Evolutionary conservation across 2,888 invertebrate genomes (phyloP).

Genomic region (Boloria selene): DNA sequence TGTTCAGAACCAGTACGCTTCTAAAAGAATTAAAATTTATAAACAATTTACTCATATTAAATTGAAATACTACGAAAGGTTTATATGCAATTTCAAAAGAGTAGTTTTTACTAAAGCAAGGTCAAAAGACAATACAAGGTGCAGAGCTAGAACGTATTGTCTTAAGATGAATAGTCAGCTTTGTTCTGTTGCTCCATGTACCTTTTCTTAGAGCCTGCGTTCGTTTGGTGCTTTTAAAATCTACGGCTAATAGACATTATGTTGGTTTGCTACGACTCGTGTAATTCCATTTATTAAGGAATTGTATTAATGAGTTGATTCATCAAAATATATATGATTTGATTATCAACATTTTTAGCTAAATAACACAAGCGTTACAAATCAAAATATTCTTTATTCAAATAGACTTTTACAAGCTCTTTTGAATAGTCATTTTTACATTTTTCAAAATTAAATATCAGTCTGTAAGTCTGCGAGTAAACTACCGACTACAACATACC

Average conservation of each 20-base stretch:
- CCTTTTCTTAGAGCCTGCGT: slow-evolving; percentile 19
- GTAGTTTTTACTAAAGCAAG: slow-evolving; percentile 7
- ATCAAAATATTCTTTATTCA: no score
- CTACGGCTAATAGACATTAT: neutral
- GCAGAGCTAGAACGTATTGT: slow-evolving; percentile 13
- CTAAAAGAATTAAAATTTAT: slow-evolving; percentile 23
- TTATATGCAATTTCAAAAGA: slow-evolving; percentile 7
- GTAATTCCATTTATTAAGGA: no score
- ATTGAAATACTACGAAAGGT: neutral
- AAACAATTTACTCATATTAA: slow-evolving; percentile 1
- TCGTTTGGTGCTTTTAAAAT: slow-evolving; percentile 15
- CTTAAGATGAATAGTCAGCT: slow-evolving; percentile 11
- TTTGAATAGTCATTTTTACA: no score
- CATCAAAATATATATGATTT: no score
- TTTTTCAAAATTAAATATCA: no score
- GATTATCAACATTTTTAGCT: no score
- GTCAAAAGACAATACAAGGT: slow-evolving; percentile 12
- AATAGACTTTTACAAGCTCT: no score
- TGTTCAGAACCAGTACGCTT: slow-evolving; percentile 24
- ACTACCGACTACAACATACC: no score
- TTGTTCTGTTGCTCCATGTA: neutral
- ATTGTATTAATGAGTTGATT: no score
- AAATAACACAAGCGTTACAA: no score
- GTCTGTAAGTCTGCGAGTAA: no score
- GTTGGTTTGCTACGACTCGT: no score